Base-by-base conservation (phyloP, 2,797 vertebrate genomes). In the Pelobates cultripes region DNA sequence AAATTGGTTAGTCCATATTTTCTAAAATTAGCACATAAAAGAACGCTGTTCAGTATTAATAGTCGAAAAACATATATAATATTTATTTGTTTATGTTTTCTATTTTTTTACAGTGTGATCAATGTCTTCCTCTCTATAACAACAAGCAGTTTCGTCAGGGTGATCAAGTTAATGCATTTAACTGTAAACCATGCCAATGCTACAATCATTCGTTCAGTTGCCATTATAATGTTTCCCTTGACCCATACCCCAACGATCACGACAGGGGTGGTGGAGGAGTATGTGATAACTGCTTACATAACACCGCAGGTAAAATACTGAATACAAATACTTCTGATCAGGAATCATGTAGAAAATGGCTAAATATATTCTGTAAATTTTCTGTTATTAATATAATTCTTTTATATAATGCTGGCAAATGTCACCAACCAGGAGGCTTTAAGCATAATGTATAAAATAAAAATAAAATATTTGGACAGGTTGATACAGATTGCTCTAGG, bases 141-240 rank as follows among this genome's bases (percentile, higher is more conserved):
- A 95, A 97, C 90, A 99, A 99, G 87, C 94, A 95, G 10, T 98
- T 98, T 89, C 92, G 77, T 86, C 89, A 91, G 78, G 95, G 97
- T 83, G 94, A 96, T 87, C 95, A 95, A 80, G 89, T 92, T 63
- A 93, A 94, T 8, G 93, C 94, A 5, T 95, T 96, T 87, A 94
- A 90, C 80, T 98, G 97, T 86, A 94, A 94, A 75, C 91, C 93
- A 41, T 97, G 97, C 87, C 93, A 92, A 17, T 98, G 97, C 87
- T 87, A 97, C 0, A 83, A 91, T 83, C 97, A 97, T 43, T 88
- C 97, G 73, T 69, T 84, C 61, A 96, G 94, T 85, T 98, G 97
- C 88, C 95, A 97, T 88, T 97, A 98, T 12, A 86, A 97, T 3
- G 75, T 86, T 51, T 85, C 83, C 0, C 55, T 88, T 43, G 96